Conservation (phyloP, 2,113 vertebrate genomes). For the Microtus richardsoni region DNA sequence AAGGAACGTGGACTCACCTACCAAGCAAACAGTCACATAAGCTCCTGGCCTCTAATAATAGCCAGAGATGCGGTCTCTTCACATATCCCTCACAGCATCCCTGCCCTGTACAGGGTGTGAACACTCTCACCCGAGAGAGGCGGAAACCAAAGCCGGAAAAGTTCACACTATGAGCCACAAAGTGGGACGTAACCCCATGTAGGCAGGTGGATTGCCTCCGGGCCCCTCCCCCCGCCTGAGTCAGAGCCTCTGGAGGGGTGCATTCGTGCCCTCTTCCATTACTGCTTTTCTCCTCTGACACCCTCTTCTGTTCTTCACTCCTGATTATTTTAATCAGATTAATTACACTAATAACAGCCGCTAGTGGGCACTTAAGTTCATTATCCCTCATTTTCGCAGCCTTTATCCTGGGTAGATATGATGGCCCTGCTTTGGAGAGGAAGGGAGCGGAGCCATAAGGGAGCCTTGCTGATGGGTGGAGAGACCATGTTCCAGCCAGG, state of each 20-base stretch:
- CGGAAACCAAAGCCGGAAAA: not conserved
- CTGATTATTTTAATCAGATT: slow-evolving; percentile 73
- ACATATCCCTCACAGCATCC: not conserved
- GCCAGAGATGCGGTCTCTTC: not conserved
- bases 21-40: not conserved
- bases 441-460: not conserved
- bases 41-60: not conserved
- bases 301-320: slow-evolving; percentile 53
- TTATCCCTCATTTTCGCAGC: slow-evolving; percentile 69
- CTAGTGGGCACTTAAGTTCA: slow-evolving; percentile 67
- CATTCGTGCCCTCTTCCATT: not conserved
- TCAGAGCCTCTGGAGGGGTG: not conserved
- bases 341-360: slow-evolving; percentile 71
- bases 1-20: not conserved
- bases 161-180: no score
- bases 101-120: not conserved
- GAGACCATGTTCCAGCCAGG: not conserved
- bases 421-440: not conserved
- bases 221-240: no score
- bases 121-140: not conserved
- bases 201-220: not conserved
- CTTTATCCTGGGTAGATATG: not conserved
- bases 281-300: not conserved
- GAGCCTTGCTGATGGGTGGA: not conserved
- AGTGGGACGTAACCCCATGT: fast-evolving